phyloP scores from a whole-genome alignment of 1,140 invertebrate genomes.

The Drosophila lini region DNA sequence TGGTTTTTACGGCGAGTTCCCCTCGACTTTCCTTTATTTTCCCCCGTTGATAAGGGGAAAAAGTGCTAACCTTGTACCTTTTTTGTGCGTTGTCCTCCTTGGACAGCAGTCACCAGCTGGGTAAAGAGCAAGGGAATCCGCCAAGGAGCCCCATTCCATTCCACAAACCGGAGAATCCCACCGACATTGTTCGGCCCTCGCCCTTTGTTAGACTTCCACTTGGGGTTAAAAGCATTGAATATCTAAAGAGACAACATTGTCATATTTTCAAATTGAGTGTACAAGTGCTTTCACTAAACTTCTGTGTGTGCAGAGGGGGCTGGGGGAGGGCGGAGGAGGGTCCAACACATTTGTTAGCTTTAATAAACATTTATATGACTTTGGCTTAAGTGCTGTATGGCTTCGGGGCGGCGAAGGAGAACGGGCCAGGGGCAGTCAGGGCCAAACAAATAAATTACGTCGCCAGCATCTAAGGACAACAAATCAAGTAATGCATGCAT shows the following conservation, averaged over 20 bases:
- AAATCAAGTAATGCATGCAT: slow-evolving; percentile 81
- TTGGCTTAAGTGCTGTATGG: slow-evolving; percentile 62
- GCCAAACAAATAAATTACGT: slow-evolving; percentile 72
- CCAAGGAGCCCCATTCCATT: slow-evolving; percentile 10
- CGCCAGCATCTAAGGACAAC: slow-evolving; percentile 62
- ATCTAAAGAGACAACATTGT: slow-evolving; percentile 76
- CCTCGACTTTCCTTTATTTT: slow-evolving; percentile 12
- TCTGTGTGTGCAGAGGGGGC: slow-evolving; percentile 5
- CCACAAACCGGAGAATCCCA: slow-evolving; percentile 15
- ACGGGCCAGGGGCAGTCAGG: slow-evolving; percentile 12
- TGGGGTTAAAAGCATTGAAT: slow-evolving; percentile 78
- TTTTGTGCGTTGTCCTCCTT: slow-evolving; percentile 1
- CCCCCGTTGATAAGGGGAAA: slow-evolving; percentile 49
- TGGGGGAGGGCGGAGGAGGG: slow-evolving; percentile 6
- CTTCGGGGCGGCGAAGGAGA: background rate
- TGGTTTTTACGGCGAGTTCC: slow-evolving; percentile 49
- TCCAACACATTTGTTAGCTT: slow-evolving; percentile 68
- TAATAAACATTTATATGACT: slow-evolving; percentile 81
- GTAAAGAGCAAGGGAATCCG: slow-evolving; percentile 28
- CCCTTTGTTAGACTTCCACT: slow-evolving; percentile 41
- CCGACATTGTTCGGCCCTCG: slow-evolving; percentile 47
- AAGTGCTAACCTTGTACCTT: slow-evolving; percentile 74
- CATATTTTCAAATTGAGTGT: slow-evolving; percentile 80
- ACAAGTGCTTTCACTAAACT: slow-evolving; percentile 56
- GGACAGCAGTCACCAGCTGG: slow-evolving; percentile 39